Base-by-base conservation (phyloP, 2,113 vertebrate genomes). In the Channa maculata region DNA sequence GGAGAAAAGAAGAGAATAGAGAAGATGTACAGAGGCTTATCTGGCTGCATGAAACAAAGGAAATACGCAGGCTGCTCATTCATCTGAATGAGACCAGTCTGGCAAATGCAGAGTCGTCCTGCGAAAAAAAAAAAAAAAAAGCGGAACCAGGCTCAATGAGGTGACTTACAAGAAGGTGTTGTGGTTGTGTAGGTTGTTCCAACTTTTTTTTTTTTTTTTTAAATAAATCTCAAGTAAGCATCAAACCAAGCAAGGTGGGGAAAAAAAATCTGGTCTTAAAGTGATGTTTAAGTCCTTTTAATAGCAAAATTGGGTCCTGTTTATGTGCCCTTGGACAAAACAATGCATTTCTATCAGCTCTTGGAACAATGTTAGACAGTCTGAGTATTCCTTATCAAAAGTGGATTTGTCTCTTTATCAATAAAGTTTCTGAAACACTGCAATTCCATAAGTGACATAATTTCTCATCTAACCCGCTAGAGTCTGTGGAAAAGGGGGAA, bases 1-100 rank as follows among this genome's bases (percentile, higher is more conserved):
- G 13, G 54, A 46, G 33, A 57, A 49, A 8, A 50, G 55, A 59
- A 24, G 5, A 15, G 36, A 69, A 65, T 1, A 62, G 8, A 69
- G 34, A 33, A 59, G 48, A 53, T 75, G 57, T 58, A 71, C 46
- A 70, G 65, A 73, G 65, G 70, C 77, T 78, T 82, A 63, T 84
- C 71, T 55, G 65, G 9, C 43, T 7, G 3, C 71, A 49, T 52
- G 45, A 66, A 61, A 53, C 71, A 67, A 51, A 8, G 24, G 24
- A 36, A 51, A 51, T 24, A 24, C 5, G 9, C 62, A 66, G 61
- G 48, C 37, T 14, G 49, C 41, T 65, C 43, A 58, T 59, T 81
- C 5, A 45, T 69, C 60, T 67, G 36, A 80, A 76, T 57, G 3
- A 65, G 5, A 24, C 61, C n/a, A 41, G 54, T 37, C 45, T 63